Conservation (phyloP, 1,140 invertebrate genomes). For the Colletes latitarsis region DNA sequence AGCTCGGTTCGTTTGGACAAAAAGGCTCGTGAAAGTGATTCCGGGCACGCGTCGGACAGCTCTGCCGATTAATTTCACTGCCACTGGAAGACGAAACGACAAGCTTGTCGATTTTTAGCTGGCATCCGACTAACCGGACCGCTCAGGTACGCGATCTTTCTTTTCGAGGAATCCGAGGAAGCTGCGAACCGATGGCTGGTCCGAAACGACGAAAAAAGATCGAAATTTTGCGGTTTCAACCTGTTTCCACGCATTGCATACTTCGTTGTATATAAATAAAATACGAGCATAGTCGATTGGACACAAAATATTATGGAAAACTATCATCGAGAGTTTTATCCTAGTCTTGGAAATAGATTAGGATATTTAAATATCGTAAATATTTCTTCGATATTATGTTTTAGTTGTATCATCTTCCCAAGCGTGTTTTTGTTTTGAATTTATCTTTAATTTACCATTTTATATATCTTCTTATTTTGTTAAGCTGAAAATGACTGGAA, state of each 20-base stretch:
- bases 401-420: no score
- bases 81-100: slow-evolving; percentile 33
- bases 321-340: no score
- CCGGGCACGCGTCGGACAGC: slow-evolving; percentile 56
- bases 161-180: slow-evolving; percentile 32
- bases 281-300: no score
- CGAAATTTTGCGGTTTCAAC: background rate
- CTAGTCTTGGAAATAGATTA: no score
- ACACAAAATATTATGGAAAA: no score
- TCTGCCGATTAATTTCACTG: slow-evolving; percentile 58
- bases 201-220: background rate
- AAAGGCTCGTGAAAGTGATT: slow-evolving; percentile 60
- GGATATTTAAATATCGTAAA: no score
- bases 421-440: no score
- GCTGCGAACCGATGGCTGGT: background rate
- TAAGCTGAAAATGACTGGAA: no score
- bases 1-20: slow-evolving; percentile 25
- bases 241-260: background rate
- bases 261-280: background rate
- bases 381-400: no score
- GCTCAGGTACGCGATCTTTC: slow-evolving; percentile 37
- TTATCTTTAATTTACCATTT: no score
- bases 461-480: no score
- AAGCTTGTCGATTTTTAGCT: slow-evolving; percentile 52
- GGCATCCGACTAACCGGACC: slow-evolving; percentile 1